Evolutionary conservation across 2,113 vertebrate species (phyloP).

Genomic region (Muscicapa adusta): DNA sequence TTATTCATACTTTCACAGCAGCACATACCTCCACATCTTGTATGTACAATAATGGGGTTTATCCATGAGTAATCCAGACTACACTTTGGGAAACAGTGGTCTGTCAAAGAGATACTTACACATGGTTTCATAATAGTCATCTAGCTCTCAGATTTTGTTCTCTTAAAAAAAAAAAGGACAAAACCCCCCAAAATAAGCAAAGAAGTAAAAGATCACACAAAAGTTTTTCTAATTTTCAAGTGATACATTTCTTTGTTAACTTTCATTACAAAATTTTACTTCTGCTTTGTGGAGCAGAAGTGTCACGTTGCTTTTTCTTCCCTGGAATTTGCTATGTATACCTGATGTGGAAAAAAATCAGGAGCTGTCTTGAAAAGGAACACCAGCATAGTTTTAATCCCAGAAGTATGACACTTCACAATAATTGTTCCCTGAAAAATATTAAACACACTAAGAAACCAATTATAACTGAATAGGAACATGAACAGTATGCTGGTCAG

Average conservation of each 20-base stretch:
- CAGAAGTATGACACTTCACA: neutral
- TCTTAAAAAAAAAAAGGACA: neutral
- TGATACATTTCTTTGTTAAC: neutral
- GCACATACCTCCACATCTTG: neutral
- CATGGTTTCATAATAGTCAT: neutral
- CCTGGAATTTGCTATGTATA: neutral
- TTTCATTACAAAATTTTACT: neutral
- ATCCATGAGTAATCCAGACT: neutral
- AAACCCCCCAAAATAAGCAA: neutral
- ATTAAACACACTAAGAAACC: neutral
- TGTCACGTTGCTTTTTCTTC: neutral
- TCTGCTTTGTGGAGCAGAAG: neutral
- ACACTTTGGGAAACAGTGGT: neutral
- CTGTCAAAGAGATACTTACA: neutral
- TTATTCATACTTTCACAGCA: neutral
- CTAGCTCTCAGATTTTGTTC: neutral
- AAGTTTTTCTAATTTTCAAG: neutral
- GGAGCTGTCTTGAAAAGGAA: neutral
- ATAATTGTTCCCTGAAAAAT: neutral
- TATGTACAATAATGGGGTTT: neutral
- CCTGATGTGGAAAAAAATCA: neutral
- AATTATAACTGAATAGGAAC: conserved; percentile 4
- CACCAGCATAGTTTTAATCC: neutral
- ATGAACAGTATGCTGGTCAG: neutral
- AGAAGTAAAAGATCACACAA: neutral